Evolutionary conservation across 2,888 invertebrate species (phyloP), one percentile per base, ranked within the genome.

Genomic region (Diarsia rubi): DNA sequence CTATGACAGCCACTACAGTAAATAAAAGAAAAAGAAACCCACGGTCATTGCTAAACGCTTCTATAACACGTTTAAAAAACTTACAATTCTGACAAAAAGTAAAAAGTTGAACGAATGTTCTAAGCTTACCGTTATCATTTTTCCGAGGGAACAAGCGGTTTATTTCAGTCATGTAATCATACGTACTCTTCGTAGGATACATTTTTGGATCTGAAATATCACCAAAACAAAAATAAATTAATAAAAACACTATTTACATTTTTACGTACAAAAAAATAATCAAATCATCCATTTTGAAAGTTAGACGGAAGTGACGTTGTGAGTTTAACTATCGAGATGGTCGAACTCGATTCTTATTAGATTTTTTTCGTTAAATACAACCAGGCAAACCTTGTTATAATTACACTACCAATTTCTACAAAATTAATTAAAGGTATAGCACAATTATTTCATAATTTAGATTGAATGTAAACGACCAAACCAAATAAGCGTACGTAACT

Each of bases 131-230:
- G 89, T 89, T 91, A 86, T 92, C 92, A 9, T 70, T 67, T 9
- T 78, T 83, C 79, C 86, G 91, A 11, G 93, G 89, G 72, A 94
- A 93, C 37, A 94, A 79, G 31, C 93, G 88, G 70, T 92, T 91
- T 54, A 94, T 90, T 88, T 95, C 95, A 49, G 78, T 87, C 88
- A 91, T 90, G 75, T 92, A 93, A 74, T 94, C 89, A 52, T 66
- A 72, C 87, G 89, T 88, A 79, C 86, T 90, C 86, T 92, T 94
- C 4, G 91, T 88, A 27, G 94, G 93, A 81, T 91, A 92, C 95
- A 95, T 95, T 77, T 84, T 88, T 11, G 42, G 73, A 72, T 83
- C 89, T 90, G 89, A 83, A 89, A 89, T 83, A 85, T 79, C 64
- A 88, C 80, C 52, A 81, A 73, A 73, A 79, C 62, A 81, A 52